Conservation (phyloP, 2,797 vertebrate genomes). For the Gymnothorax javanicus region DNA sequence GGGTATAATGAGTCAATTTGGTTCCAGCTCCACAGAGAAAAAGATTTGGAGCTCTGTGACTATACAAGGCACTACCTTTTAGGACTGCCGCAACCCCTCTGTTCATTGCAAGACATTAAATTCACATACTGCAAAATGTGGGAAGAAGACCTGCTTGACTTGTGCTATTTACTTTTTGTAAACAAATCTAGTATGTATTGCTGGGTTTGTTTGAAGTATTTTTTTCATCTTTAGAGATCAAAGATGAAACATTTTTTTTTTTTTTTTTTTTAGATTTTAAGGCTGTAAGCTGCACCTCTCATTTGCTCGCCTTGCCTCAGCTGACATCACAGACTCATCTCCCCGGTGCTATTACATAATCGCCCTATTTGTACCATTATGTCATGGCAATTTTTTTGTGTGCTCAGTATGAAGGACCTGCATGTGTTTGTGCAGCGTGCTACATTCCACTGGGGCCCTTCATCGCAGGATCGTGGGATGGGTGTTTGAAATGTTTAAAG, state of each 20-base stretch:
- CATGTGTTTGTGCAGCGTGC: slow-evolving; percentile 12
- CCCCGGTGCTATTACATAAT: slow-evolving; percentile 4
- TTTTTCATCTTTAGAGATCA: background rate
- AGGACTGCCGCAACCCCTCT: background rate
- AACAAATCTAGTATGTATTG: background rate
- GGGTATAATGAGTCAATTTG: background rate
- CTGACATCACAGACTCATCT: background rate
- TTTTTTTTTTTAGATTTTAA: background rate
- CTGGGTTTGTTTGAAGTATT: background rate
- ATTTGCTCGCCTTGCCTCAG: background rate
- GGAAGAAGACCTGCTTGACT: background rate
- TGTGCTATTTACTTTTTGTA: background rate
- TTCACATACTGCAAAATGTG: background rate
- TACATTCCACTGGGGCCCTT: background rate
- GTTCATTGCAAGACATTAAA: background rate
- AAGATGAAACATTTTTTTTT: background rate
- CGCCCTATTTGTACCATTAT: slow-evolving; percentile 11
- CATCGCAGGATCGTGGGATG: background rate
- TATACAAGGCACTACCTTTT: background rate
- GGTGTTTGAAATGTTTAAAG: slow-evolving; percentile 11
- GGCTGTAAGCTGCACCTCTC: background rate
- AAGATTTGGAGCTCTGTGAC: background rate
- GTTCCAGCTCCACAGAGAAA: background rate
- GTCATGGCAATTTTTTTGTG: background rate
- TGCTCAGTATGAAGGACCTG: background rate